Evolutionary conservation across 2,888 invertebrate genomes (phyloP), one percentile per base, ranked within the genome.

Genomic region (Pristionchus arcanus): DNA sequence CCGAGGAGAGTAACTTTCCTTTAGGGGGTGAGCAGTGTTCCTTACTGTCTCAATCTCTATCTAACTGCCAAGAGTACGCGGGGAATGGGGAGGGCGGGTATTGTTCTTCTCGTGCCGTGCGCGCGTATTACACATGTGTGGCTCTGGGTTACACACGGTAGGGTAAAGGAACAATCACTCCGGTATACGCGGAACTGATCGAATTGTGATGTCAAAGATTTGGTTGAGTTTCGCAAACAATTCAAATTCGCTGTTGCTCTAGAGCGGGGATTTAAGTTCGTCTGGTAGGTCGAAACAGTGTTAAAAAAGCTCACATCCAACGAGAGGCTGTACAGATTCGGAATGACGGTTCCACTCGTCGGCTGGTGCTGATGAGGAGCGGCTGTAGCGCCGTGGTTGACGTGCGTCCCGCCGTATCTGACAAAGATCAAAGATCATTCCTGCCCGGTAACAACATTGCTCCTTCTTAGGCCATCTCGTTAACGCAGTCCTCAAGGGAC

Each of bases 291-390:
- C 21, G 59, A 21, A 19, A 59, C 16, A 59, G 19, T 59, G 5
- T 19, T 49, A 59, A 59, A 28, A 21, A 19, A 15, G 5, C 87
- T 87, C 74, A 88, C 87, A 71, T 88, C 87, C 15, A 37, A 34
- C 15, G 71, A 37, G 0, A 88, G 49, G 19, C 42, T 74, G 74
- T 88, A 88, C 21, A 74, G 87, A 42, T 88, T 88, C 16, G 87
- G 87, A 9, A 88, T 88, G 25, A 88, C 87, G 5, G 63, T 87
- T 11, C 87, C 68, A 21, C 28, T 87, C 31, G 42, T 16, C 49
- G 66, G 53, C 21, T 42, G 31, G n/a, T 25, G 25, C 31, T 28
- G 31, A 34, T 63, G 34, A 1, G 74, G 37, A 5, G 74, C 74
- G 1, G 74, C 19, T 1, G 74, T 34, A 4, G 74, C 74, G 3